Evolutionary conservation across 1,140 invertebrate species (phyloP), one percentile per base, ranked within the genome.

Genomic region (Oryctes rhinoceros): DNA sequence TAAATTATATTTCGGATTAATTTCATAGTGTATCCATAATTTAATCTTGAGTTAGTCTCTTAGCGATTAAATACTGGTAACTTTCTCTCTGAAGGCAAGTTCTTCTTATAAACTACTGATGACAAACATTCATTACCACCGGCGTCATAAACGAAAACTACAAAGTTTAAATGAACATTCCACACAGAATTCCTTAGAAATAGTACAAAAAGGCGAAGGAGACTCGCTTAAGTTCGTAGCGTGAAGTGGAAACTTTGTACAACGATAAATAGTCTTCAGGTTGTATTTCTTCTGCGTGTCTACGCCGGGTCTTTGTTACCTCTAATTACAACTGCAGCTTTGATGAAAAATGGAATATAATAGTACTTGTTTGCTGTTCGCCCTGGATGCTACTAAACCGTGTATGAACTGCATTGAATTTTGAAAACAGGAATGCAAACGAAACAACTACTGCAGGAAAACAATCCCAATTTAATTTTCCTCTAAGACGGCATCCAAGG

Each of bases 91-190:
- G 49, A 53, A 53, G 49, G 13, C 11, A 53, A 53, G 49, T 13
- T 53, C 49, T 4, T 13, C n/a, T n/a, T 53, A 13, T 0, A 9
- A 53, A 13, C 49, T 53, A 53, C 49, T 13, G 49, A 53, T 53
- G 49, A n/a, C 11, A 4, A 53, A 15, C 49, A 53, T 53, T n/a
- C 13, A 53, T 53, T 53, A 53, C 9, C 1, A 15, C 11, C 49
- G n/a, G 13, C 13, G n/a, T n/a, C 49, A 53, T 53, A 53, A 53
- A n/a, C 49, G 49, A 53, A 53, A 15, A 53, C n/a, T 53, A 53
- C 49, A 11, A n/a, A 53, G 49, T 53, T 53, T 53, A 53, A 53
- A 53, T 53, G 49, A 53, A 53, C 49, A 53, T 53, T 53, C 49
- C 49, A 13, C n/a, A 44, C n/a, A n/a, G 13, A 53, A 53, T 53